phyloP scores from a whole-genome alignment of 2,113 vertebrate species.

The Regulus satrapa region DNA sequence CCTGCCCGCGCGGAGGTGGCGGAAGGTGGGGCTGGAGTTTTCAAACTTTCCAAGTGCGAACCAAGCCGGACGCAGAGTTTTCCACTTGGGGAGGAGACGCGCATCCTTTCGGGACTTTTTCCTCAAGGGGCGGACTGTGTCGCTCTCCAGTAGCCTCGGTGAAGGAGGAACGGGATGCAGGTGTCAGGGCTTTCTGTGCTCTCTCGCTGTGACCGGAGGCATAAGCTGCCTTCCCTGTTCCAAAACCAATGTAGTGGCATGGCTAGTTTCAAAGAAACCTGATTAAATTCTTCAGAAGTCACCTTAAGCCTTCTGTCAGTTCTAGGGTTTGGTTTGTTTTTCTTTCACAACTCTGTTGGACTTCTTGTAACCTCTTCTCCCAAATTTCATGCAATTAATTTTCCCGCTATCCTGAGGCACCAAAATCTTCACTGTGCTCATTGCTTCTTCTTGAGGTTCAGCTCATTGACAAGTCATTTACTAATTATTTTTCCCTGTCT shows the following conservation, averaged over 20 bases:
- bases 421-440: neutral
- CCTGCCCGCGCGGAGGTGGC: rapidly evolving
- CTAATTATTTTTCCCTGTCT: neutral
- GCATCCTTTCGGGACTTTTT: neutral
- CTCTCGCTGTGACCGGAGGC: neutral
- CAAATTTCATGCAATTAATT: neutral
- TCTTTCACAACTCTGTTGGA: neutral
- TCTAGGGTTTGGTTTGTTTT: neutral
- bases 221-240: neutral
- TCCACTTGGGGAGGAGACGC: neutral
- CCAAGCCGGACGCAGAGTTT: rapidly evolving
- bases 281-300: neutral
- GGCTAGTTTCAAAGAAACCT: neutral
- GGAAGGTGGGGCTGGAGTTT: neutral
- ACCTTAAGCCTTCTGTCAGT: neutral
- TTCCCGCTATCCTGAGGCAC: neutral
- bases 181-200: neutral
- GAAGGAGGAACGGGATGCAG: too few relatives aligned
- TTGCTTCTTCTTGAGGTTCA: neutral
- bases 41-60: rapidly evolving
- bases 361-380: neutral
- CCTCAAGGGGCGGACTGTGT: rapidly evolving
- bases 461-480: neutral
- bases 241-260: neutral
- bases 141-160: neutral